A percentile compares a stretch with the other conserved stretches of the same genome.
Conservation (phyloP, 2,113 vertebrate species). For the Platichthys flesus region DNA sequence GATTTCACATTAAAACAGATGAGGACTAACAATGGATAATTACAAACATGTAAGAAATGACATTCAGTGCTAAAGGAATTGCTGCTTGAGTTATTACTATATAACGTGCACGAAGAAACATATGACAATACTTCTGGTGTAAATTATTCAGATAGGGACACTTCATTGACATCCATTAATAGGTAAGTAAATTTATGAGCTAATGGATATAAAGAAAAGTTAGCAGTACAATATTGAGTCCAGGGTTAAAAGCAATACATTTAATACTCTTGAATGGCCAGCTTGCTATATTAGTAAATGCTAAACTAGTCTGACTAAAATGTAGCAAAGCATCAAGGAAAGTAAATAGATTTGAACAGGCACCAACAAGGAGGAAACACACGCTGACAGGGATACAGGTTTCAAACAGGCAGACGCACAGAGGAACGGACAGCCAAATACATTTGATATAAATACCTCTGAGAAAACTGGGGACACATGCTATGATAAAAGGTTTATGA, state of each 20-base stretch:
- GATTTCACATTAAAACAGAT: conserved; percentile 41
- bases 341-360: neutral
- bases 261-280: neutral
- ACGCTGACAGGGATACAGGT: conserved; percentile 23
- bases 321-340: conserved; percentile 3
- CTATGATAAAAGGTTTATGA: conserved; percentile 56
- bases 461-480: conserved; percentile 43
- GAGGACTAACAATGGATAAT: neutral
- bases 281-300: neutral
- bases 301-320: conserved; percentile 3
- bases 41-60: neutral
- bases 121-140: neutral
- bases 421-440: conserved; percentile 32
- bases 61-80: neutral
- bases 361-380: conserved; percentile 20
- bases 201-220: neutral
- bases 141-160: neutral
- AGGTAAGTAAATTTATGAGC: neutral
- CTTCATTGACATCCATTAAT: neutral
- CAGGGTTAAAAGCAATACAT: neutral
- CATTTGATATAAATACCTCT: conserved; percentile 46
- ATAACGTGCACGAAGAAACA: conserved; percentile 14
- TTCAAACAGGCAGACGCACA: conserved; percentile 43
- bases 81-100: conserved; percentile 1
- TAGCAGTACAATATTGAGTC: neutral